phyloP scores from a whole-genome alignment of 2,113 vertebrate genomes.

The Neodon shergylaensis region DNA sequence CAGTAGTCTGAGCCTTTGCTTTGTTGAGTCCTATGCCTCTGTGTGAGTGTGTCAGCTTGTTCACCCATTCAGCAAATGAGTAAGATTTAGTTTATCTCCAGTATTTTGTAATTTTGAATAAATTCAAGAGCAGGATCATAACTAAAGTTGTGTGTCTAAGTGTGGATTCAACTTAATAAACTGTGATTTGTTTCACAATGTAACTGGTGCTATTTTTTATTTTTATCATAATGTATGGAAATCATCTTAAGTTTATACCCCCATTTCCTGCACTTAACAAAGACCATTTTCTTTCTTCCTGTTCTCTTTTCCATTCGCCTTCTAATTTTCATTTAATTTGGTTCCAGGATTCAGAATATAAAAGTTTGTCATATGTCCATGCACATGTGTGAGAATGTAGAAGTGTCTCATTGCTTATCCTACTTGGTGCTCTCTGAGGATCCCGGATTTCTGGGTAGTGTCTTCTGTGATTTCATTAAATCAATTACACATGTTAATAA shows the following conservation, averaged over 20 bases:
- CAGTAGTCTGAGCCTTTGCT: not conserved
- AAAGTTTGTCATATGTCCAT: not conserved
- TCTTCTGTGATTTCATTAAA: not conserved
- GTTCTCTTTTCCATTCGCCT: not conserved
- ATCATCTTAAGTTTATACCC: not conserved
- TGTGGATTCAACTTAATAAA: not conserved
- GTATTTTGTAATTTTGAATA: not conserved
- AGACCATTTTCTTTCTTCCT: not conserved
- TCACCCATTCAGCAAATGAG: not conserved
- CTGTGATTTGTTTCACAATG: not conserved
- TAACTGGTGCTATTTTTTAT: not conserved
- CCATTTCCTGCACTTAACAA: not conserved
- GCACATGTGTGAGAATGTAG: rapidly evolving
- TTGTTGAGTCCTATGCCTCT: not conserved
- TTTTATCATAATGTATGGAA: not conserved
- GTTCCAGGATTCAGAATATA: not conserved
- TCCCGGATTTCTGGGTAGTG: not conserved
- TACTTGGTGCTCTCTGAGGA: not conserved
- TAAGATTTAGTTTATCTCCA: not conserved
- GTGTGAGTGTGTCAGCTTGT: not conserved
- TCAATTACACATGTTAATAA: not conserved
- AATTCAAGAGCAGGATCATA: not conserved
- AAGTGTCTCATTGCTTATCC: not conserved
- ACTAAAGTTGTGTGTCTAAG: not conserved
- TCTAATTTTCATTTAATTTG: not conserved